phyloP scores from a whole-genome alignment of 1,140 invertebrate genomes.

The Zaprionus inermis region DNA sequence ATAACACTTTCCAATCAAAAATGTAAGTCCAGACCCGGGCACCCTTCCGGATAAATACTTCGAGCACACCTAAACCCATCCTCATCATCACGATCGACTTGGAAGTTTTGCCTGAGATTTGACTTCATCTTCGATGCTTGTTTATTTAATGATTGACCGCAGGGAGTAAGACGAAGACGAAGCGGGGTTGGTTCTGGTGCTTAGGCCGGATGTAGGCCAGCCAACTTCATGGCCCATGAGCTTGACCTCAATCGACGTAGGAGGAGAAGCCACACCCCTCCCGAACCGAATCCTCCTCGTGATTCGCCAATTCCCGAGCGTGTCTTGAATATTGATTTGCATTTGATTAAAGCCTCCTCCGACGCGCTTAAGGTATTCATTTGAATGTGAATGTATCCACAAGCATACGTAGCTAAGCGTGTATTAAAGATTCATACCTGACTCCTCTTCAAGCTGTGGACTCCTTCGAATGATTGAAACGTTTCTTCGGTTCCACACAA shows the following conservation, averaged over 20 bases:
- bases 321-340: slow-evolving; percentile 70
- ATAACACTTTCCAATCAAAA: slow-evolving; percentile 13
- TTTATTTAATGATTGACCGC: slow-evolving; percentile 43
- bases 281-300: background rate
- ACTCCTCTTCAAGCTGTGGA: background rate
- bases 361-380: slow-evolving; percentile 19
- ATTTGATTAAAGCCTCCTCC: slow-evolving; percentile 63
- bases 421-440: background rate
- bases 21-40: background rate
- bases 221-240: background rate
- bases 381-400: slow-evolving; percentile 39
- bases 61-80: background rate
- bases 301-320: slow-evolving; percentile 28
- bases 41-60: too few relatives aligned
- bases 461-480: slow-evolving; percentile 7
- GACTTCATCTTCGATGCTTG: slow-evolving; percentile 45
- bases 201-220: slow-evolving; percentile 20
- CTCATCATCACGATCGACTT: slow-evolving; percentile 2
- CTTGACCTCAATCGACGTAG: slow-evolving; percentile 6
- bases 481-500: background rate
- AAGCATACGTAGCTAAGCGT: background rate
- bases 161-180: slow-evolving; percentile 8
- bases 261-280: too few relatives aligned
- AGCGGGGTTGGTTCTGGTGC: slow-evolving; percentile 1
- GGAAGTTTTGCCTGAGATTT: slow-evolving; percentile 25